Evolutionary conservation across 2,113 vertebrate species (phyloP).

Genomic region (Tauraco erythrolophus): DNA sequence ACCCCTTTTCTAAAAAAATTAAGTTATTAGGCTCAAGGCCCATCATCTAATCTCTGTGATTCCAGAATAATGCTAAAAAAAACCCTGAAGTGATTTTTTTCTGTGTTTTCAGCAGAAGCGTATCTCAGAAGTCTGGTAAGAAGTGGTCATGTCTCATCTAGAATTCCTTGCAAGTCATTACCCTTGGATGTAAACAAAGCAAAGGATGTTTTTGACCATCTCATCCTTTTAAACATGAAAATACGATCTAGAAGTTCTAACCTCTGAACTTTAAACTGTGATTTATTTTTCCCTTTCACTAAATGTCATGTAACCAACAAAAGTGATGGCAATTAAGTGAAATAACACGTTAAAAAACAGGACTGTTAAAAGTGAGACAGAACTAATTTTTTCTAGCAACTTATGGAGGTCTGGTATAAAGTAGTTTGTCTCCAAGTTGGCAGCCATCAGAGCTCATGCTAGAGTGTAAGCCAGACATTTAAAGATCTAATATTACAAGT

Average conservation of each 20-base stretch:
- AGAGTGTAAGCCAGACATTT: slow-evolving; percentile 54
- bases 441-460: slow-evolving; percentile 11
- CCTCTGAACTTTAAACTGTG: not conserved
- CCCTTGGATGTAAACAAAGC: not conserved
- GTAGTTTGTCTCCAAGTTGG: slow-evolving; percentile 36
- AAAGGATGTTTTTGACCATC: not conserved
- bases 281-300: slow-evolving; percentile 6
- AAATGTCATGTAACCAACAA: not conserved
- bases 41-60: not conserved
- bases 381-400: not conserved
- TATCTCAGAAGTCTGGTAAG: not conserved
- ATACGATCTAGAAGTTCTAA: not conserved
- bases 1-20: not conserved
- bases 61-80: not conserved
- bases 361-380: not conserved
- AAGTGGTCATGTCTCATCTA: not conserved
- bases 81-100: not conserved
- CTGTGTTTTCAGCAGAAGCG: not conserved
- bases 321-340: not conserved
- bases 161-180: not conserved
- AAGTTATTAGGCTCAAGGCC: not conserved
- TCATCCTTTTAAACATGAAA: not conserved
- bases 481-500: slow-evolving; percentile 63
- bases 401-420: not conserved
- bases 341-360: not conserved